Evolutionary conservation across 2,888 invertebrate genomes (phyloP).

Genomic region (Hirtodrosophila histrioides): DNA sequence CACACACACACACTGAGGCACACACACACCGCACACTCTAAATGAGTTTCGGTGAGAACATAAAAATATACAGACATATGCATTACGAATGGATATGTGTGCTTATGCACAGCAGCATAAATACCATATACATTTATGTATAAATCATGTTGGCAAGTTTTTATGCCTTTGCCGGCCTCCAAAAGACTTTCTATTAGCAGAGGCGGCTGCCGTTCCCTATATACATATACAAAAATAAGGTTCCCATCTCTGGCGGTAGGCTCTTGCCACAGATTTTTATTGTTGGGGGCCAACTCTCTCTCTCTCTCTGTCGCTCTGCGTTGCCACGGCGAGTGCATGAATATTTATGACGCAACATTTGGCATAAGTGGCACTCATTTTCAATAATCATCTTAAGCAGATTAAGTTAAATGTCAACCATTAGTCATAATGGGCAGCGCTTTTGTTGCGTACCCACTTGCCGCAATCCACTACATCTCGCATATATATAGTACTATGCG

Average conservation of each 20-base stretch:
- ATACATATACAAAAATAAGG: constrained; percentile 11
- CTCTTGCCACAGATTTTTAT: constrained; percentile 50
- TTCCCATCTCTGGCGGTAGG: constrained; percentile 37
- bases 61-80: constrained; percentile 69
- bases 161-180: constrained; percentile 65
- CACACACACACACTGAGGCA: constrained; percentile 18
- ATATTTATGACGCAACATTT: constrained; percentile 80
- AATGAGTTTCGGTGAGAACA: constrained; percentile 70
- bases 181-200: constrained; percentile 73
- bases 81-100: constrained; percentile 57
- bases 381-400: constrained; percentile 79
- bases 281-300: constrained; percentile 20
- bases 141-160: constrained; percentile 80
- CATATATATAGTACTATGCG: constrained; percentile 11
- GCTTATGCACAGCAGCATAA: constrained; percentile 56
- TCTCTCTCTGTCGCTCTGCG: neutral
- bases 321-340: constrained; percentile 65
- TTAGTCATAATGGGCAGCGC: constrained; percentile 78
- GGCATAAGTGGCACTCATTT: constrained; percentile 79
- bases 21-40: constrained; percentile 39
- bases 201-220: constrained; percentile 42
- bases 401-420: constrained; percentile 79
- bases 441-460: constrained; percentile 56
- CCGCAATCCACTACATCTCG: constrained; percentile 8
- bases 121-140: constrained; percentile 65